These are phyloP conservation scores for Stenodema calcarata DNA, from an alignment of 2,888 invertebrate genomes.

Conservation along the genomic window DNA sequence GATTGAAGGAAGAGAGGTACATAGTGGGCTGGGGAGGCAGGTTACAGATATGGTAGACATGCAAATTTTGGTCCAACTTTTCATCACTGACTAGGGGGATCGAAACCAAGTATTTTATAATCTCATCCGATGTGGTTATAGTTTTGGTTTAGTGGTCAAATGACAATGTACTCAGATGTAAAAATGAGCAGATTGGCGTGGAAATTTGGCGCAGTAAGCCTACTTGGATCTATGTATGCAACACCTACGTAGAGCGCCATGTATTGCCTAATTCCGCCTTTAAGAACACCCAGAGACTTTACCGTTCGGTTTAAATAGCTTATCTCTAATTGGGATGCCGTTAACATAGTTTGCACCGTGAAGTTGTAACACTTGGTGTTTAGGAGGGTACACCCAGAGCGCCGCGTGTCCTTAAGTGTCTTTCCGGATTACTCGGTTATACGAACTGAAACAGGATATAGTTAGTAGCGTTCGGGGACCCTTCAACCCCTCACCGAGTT, in stretches of 20 bases:
- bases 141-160: too few relatives aligned
- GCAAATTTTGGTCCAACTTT: too few relatives aligned
- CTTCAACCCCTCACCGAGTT: background rate
- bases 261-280: background rate
- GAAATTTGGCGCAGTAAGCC: too few relatives aligned
- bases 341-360: background rate
- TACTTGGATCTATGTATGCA: too few relatives aligned
- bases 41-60: too few relatives aligned
- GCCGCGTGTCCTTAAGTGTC: background rate
- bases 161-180: too few relatives aligned
- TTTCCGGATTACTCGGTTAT: background rate
- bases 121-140: too few relatives aligned
- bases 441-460: conserved; percentile 2
- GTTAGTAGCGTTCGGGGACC: background rate
- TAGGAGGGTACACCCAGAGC: background rate
- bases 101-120: too few relatives aligned
- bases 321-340: conserved; percentile 9
- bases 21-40: too few relatives aligned
- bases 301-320: conserved; percentile 1
- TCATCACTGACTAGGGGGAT: too few relatives aligned
- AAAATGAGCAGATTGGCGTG: too few relatives aligned
- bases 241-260: background rate
- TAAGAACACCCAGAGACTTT: background rate
- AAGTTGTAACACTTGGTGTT: conserved; percentile 24
- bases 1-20: too few relatives aligned